phyloP scores from a whole-genome alignment of 2,797 vertebrate genomes.

The Malurus leucopterus region DNA sequence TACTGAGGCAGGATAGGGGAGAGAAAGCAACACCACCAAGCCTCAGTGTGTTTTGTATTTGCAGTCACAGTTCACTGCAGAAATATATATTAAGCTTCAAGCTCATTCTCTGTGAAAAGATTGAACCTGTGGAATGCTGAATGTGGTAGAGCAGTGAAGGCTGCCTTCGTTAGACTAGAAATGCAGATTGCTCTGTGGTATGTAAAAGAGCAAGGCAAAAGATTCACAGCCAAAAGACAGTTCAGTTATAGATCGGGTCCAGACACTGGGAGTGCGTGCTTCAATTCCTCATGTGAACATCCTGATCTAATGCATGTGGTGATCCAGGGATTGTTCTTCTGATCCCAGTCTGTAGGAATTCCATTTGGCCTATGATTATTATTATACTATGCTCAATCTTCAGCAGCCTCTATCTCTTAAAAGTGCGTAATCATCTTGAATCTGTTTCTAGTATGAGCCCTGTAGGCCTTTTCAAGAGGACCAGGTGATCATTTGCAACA shows the following conservation, averaged over 20 bases:
- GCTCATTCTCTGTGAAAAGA: neutral
- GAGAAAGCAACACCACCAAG: neutral
- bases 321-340: neutral
- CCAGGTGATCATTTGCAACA: neutral
- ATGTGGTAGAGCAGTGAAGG: neutral
- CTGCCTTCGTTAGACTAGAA: neutral
- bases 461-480: neutral
- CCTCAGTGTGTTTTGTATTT: neutral
- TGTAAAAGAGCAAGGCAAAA: neutral
- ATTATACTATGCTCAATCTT: neutral
- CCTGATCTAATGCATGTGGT: neutral
- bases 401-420: neutral
- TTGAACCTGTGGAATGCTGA: slow-evolving; percentile 17
- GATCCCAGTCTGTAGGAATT: neutral
- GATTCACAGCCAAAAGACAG: neutral
- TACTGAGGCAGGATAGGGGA: neutral
- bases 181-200: neutral
- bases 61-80: neutral
- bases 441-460: neutral
- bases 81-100: neutral
- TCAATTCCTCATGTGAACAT: neutral
- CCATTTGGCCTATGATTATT: neutral
- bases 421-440: neutral
- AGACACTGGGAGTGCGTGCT: neutral
- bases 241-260: neutral